Base-by-base conservation (phyloP, 1,140 invertebrate species). In the Sitophilus oryzae region DNA sequence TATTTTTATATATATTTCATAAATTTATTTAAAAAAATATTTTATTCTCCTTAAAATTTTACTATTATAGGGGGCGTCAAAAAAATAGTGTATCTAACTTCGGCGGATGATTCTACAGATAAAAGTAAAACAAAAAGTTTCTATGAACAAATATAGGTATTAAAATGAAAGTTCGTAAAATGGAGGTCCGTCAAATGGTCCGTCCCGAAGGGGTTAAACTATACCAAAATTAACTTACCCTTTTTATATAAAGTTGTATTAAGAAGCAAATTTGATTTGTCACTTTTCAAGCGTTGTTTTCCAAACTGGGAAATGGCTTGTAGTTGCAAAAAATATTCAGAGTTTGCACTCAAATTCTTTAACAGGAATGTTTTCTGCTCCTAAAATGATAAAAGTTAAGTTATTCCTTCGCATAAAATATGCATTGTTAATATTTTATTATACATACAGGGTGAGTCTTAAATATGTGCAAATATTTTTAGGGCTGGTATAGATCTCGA, bases 311-410 rank as follows among this genome's bases (percentile, higher is more conserved):
- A 78, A 19, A 85, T 75, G 4, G 82, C 82, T 67, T 85, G 83
- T 1, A 86, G 81, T 77, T 86, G 84, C 14, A 86, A 71, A 59
- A 85, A 85, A 63, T 85, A 86, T 66, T 80, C 77, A 1, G 81
- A 83, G 59, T 81, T 78, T 3, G 77, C 76, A 60, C 80, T 73
- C 36, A 85, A 67, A 56, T 82, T 76, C 59, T 75, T 78, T 56
- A 86, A 73, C 58, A 81, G 74, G 34, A 78, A 76, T 41, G 67
- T 74, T 2, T 71, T 79, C 64, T 78, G 76, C 23, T 81, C 77
- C 81, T 83, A 66, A 47, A 75, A 77, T 52, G 42, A 34, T 14
- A 45, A 1, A 22, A 25, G n/a, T 14, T 23, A 23, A n/a, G 19
- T 3, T n/a, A 10, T 6, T 30, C 18, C 8, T 34, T 34, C 14